phyloP scores from a whole-genome alignment of 2,113 vertebrate genomes.

The Athene cunicularia region DNA sequence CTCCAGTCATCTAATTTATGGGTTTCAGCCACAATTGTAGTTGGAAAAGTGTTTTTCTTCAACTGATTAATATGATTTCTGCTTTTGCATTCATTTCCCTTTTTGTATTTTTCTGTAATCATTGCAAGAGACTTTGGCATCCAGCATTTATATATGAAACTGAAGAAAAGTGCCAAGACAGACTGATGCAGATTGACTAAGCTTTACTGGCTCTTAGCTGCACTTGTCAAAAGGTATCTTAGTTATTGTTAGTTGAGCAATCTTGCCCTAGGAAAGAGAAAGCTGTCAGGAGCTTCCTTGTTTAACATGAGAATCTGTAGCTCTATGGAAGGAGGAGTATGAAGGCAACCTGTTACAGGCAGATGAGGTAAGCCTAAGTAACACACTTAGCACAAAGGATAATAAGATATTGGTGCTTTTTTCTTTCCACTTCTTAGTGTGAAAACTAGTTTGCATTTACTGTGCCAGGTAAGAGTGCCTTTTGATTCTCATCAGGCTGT shows the following conservation, averaged over 20 bases:
- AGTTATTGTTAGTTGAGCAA: conserved; percentile 69
- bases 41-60: conserved; percentile 73
- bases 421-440: neutral
- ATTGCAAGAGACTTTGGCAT: conserved; percentile 15
- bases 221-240: conserved; percentile 74
- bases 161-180: conserved; percentile 49
- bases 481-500: neutral
- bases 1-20: conserved; percentile 83
- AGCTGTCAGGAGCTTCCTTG: conserved; percentile 62
- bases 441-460: neutral
- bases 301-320: conserved; percentile 58
- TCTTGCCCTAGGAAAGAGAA: conserved; percentile 70
- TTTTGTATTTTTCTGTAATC: neutral
- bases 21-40: conserved; percentile 72
- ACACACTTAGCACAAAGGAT: neutral
- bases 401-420: neutral
- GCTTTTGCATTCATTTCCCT: conserved; percentile 58
- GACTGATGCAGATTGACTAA: conserved; percentile 61
- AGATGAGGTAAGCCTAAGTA: conserved; percentile 12
- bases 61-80: conserved; percentile 73
- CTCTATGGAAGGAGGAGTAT: neutral
- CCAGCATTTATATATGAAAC: conserved; percentile 16
- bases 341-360: conserved; percentile 55
- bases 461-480: neutral
- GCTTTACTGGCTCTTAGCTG: conserved; percentile 64